phyloP scores from a whole-genome alignment of 1,140 invertebrate species.

The Papilio helenus region DNA sequence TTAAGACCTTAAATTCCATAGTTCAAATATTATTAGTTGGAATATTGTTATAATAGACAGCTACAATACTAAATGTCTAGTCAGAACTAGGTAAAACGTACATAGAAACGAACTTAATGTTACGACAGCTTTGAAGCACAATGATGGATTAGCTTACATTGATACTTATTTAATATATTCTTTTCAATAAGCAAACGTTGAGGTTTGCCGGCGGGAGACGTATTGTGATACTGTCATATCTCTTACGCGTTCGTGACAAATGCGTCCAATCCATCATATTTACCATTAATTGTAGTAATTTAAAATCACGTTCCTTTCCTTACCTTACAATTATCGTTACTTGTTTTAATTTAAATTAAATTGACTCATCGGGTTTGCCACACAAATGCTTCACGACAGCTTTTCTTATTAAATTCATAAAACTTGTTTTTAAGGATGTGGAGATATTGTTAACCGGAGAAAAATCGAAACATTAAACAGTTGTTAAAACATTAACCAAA shows the following conservation, averaged over 20 bases:
- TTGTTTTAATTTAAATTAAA: neutral
- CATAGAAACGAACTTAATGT: neutral
- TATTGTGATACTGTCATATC: conserved; percentile 28
- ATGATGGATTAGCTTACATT: conserved; percentile 22
- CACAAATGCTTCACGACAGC: conserved; percentile 42
- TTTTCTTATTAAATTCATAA: neutral
- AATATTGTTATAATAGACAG: neutral
- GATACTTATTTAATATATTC: conserved; percentile 21
- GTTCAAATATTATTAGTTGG: neutral
- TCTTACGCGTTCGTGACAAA: conserved; percentile 23
- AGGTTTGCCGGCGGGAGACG: conserved; percentile 5
- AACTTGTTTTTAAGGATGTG: conserved; percentile 1
- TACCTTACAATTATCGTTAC: neutral
- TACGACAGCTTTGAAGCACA: neutral
- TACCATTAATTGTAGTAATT: neutral
- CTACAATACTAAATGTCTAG: neutral
- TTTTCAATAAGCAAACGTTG: neutral
- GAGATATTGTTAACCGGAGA: conserved; percentile 19
- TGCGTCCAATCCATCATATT: conserved; percentile 10
- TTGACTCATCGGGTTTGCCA: conserved; percentile 42
- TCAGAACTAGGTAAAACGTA: neutral
- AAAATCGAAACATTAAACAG: conserved; percentile 46
- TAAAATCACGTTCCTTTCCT: neutral
- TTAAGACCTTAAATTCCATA: neutral
- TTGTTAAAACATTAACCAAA: conserved; percentile 42